A percentile compares a stretch with the other conserved stretches of the same genome.
phyloP scores from a whole-genome alignment of 1,140 invertebrate species.

The Holotrichia oblita region DNA sequence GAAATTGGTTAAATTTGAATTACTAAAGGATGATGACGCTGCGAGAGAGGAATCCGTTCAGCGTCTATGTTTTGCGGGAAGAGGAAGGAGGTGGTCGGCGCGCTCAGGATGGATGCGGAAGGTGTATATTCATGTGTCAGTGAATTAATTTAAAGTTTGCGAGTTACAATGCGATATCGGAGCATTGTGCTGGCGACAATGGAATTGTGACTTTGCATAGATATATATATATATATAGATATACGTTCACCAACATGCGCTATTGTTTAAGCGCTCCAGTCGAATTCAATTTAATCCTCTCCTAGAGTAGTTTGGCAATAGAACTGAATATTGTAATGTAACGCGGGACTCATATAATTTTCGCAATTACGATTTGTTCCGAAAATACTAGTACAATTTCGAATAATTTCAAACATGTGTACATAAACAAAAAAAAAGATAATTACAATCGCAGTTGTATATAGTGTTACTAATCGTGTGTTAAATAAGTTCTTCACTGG shows the following conservation, averaged over 20 bases:
- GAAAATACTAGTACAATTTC: no score
- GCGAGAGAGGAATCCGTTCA: background rate
- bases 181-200: conserved; percentile 45
- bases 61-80: background rate
- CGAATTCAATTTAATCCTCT: conserved; percentile 44
- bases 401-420: no score
- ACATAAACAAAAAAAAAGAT: no score
- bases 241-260: conserved; percentile 44
- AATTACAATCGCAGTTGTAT: no score
- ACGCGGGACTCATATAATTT: no score
- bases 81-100: background rate
- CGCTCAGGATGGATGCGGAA: conserved; percentile 24
- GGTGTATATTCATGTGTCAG: conserved; percentile 44
- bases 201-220: conserved; percentile 48
- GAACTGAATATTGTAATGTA: background rate
- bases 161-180: conserved; percentile 47
- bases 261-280: conserved; percentile 23
- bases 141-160: conserved; percentile 47
- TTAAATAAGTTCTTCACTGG: no score
- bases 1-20: conserved; percentile 41
- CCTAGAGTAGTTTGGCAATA: background rate
- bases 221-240: conserved; percentile 23
- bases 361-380: no score
- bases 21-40: conserved; percentile 27
- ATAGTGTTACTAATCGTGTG: no score